A percentile compares a stretch with the other conserved stretches of the same genome.
phyloP scores from a whole-genome alignment of 2,888 invertebrate genomes.

The Scaptomyza tumidula region DNA sequence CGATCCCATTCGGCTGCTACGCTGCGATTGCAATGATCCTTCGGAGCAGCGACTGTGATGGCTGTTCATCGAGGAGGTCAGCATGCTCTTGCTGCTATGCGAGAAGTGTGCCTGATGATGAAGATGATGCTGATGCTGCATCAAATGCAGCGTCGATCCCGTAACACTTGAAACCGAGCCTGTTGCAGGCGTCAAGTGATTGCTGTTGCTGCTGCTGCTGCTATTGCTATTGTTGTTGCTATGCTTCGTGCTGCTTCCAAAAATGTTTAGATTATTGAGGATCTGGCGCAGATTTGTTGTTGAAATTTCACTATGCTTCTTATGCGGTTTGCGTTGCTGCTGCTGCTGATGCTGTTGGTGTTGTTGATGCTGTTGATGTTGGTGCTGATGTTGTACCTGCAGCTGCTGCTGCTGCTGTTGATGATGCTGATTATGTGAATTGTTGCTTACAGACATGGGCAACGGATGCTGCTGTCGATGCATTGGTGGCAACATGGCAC shows the following conservation, averaged over 20 bases:
- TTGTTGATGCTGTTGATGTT: conserved; percentile 45
- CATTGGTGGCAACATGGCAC: conserved; percentile 63
- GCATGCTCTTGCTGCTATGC: conserved; percentile 79
- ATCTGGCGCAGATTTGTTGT: conserved; percentile 90
- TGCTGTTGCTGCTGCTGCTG: conserved; percentile 25
- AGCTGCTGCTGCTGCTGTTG: conserved; percentile 61
- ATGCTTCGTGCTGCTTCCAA: conserved; percentile 84
- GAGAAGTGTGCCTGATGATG: conserved; percentile 69
- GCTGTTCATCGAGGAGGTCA: conserved; percentile 83
- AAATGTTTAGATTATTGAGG: conserved; percentile 92
- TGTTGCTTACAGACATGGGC: conserved; percentile 46
- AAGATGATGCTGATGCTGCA: conserved; percentile 53
- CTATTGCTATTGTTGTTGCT: conserved; percentile 34
- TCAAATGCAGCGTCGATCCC: conserved; percentile 53
- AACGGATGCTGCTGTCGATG: conserved; percentile 70
- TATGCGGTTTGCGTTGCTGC: conserved; percentile 69
- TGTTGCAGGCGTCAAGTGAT: conserved; percentile 34
- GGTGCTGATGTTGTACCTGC: conserved; percentile 38
- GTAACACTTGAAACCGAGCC: conserved; percentile 30
- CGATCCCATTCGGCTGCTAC: conserved; percentile 81
- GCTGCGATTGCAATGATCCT: conserved; percentile 81
- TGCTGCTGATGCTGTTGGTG: conserved; percentile 55
- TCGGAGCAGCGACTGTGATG: conserved; percentile 84
- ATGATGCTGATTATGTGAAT: conserved; percentile 50
- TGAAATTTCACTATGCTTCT: conserved; percentile 82